Conservation (phyloP, 2,113 vertebrate species). For the Entelurus aequoreus region DNA sequence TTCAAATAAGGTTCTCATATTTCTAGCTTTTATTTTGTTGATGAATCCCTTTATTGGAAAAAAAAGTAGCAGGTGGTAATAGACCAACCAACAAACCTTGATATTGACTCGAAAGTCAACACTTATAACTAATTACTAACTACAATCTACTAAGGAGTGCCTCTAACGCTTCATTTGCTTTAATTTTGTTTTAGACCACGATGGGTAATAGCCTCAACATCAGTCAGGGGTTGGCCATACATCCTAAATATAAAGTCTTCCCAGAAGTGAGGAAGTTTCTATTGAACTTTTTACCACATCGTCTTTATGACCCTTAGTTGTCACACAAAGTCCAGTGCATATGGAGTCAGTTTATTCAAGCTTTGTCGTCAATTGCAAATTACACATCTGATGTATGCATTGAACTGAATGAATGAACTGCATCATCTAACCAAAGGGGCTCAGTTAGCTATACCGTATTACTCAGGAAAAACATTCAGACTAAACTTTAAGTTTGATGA, state of each 20-base stretch:
- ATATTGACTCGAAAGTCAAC: neutral
- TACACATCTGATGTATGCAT: neutral
- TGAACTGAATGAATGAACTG: neutral
- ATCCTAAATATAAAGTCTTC: too few species aligned
- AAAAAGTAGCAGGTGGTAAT: conserved; percentile 25
- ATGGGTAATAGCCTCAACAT: neutral
- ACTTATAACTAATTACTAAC: neutral
- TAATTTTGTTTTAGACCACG: conserved; percentile 2
- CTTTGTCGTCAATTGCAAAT: neutral
- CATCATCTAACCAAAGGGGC: too few species aligned
- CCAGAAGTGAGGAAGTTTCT: too few species aligned
- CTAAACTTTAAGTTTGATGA: too few species aligned
- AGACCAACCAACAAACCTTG: conserved; percentile 7
- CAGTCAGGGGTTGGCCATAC: too few species aligned
- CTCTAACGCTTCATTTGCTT: neutral
- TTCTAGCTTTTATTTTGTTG: conserved; percentile 13
- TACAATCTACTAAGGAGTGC: neutral
- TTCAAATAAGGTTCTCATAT: conserved; percentile 33
- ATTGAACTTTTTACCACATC: neutral
- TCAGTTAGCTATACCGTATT: too few species aligned
- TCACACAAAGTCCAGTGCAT: neutral
- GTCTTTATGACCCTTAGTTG: neutral
- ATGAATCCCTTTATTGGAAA: neutral
- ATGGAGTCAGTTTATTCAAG: neutral
- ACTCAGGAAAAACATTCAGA: too few species aligned